These are phyloP conservation scores for Nudaria mundana DNA, from an alignment of 2,888 invertebrate species.

Conservation along the genomic window DNA sequence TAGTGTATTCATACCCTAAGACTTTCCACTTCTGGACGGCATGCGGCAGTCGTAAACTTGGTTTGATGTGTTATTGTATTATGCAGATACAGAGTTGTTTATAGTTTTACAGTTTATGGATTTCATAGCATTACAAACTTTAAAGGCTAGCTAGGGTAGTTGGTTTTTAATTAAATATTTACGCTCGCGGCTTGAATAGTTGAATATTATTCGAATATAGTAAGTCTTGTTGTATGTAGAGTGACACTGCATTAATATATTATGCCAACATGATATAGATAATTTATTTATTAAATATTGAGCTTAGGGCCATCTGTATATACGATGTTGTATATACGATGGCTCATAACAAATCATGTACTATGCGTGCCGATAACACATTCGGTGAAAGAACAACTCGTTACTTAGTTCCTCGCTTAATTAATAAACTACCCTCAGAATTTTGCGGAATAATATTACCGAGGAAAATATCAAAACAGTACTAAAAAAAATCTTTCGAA, in stretches of 20 bases:
- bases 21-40: conserved; percentile 45
- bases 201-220: conserved; percentile 21
- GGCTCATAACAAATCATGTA: neutral
- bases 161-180: conserved; percentile 34
- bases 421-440: too few species aligned
- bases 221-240: neutral
- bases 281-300: neutral
- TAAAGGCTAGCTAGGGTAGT: conserved; percentile 30
- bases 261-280: neutral
- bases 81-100: conserved; percentile 51
- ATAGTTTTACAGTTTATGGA: conserved; percentile 36
- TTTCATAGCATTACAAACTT: conserved; percentile 33
- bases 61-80: conserved; percentile 54
- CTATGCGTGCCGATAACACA: too few species aligned
- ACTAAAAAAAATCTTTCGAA: too few species aligned
- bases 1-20: conserved; percentile 31
- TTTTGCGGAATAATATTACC: too few species aligned
- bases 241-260: neutral
- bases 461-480: too few species aligned
- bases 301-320: neutral
- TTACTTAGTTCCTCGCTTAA: too few species aligned
- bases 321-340: neutral
- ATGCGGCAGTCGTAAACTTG: conserved; percentile 42
- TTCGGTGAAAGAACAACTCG: too few species aligned
- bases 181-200: conserved; percentile 21